Evolutionary conservation across 2,888 invertebrate species (phyloP).

Genomic region (Limnephilus lunatus): DNA sequence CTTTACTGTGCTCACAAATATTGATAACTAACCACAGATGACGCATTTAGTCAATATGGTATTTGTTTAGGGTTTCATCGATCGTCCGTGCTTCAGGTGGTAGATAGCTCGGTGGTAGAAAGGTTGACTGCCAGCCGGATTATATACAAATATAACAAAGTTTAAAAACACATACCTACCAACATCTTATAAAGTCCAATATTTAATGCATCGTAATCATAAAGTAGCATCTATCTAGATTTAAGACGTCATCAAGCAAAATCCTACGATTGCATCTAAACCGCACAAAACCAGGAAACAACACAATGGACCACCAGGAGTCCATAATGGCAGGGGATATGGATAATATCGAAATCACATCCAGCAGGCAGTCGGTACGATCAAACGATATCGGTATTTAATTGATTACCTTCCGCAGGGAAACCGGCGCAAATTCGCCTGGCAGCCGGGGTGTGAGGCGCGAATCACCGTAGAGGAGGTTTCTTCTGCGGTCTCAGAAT

Average conservation of each 20-base stretch:
- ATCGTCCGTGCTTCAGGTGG: background rate
- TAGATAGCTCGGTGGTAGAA: background rate
- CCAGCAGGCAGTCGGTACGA: slow-evolving; percentile 7
- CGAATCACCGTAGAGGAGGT: slow-evolving; percentile 10
- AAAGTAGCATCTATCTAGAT: background rate
- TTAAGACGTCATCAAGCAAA: background rate
- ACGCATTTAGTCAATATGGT: too few relatives aligned
- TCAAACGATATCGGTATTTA: slow-evolving; percentile 38
- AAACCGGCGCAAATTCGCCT: slow-evolving; percentile 36
- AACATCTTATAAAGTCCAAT: background rate
- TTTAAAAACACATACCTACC: background rate
- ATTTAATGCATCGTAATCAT: background rate
- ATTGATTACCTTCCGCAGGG: slow-evolving; percentile 36
- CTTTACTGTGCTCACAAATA: too few relatives aligned
- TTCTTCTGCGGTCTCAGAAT: slow-evolving; percentile 28
- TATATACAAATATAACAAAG: too few relatives aligned
- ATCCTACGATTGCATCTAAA: background rate
- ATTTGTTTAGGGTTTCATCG: too few relatives aligned
- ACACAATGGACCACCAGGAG: slow-evolving; percentile 10
- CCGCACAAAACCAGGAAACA: slow-evolving; percentile 1
- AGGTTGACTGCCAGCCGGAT: background rate
- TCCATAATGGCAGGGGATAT: background rate
- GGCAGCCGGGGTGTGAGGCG: background rate
- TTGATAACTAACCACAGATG: too few relatives aligned
- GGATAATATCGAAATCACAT: background rate